Evolutionary conservation across 2,113 vertebrate species (phyloP).

Genomic region (Caranx melampygus): DNA sequence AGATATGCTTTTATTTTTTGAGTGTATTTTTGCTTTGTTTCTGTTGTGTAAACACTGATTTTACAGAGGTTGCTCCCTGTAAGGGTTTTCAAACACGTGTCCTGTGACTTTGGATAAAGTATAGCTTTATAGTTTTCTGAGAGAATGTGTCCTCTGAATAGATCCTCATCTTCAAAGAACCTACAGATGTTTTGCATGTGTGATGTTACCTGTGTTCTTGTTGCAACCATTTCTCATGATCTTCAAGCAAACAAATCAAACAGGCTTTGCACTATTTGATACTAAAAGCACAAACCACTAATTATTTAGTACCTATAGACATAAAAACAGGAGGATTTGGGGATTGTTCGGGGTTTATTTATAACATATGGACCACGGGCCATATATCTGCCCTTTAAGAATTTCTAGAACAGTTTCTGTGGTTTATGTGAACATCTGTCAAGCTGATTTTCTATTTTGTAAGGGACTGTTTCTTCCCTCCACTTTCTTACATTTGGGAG

Average conservation of each 20-base stretch:
- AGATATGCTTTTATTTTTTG: not conserved
- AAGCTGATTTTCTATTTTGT: conserved; percentile 17
- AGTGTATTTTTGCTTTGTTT: not conserved
- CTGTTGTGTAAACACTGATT: conserved; percentile 7
- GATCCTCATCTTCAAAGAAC: conserved; percentile 20
- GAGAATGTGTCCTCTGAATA: conserved; percentile 40
- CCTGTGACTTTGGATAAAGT: conserved; percentile 36
- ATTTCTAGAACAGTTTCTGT: conserved; percentile 34
- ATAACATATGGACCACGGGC: conserved; percentile 24
- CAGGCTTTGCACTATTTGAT: conserved; percentile 56
- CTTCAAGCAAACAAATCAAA: conserved; percentile 31
- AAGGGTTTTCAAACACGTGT: conserved; percentile 30
- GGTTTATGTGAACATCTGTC: conserved; percentile 26
- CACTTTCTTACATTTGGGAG: conserved; percentile 24
- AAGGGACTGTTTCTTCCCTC: conserved; percentile 6
- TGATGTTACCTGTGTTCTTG: conserved; percentile 7
- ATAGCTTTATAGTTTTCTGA: conserved; percentile 50
- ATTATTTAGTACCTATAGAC: not conserved
- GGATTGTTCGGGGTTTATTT: conserved; percentile 37
- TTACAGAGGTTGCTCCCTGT: not conserved
- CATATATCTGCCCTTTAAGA: conserved; percentile 26
- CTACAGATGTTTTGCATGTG: conserved; percentile 43
- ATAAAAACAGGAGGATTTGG: not conserved
- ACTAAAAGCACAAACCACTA: conserved; percentile 58
- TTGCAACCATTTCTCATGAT: not conserved